phyloP scores from a whole-genome alignment of 2,888 invertebrate species.

The Griposia aprilina region DNA sequence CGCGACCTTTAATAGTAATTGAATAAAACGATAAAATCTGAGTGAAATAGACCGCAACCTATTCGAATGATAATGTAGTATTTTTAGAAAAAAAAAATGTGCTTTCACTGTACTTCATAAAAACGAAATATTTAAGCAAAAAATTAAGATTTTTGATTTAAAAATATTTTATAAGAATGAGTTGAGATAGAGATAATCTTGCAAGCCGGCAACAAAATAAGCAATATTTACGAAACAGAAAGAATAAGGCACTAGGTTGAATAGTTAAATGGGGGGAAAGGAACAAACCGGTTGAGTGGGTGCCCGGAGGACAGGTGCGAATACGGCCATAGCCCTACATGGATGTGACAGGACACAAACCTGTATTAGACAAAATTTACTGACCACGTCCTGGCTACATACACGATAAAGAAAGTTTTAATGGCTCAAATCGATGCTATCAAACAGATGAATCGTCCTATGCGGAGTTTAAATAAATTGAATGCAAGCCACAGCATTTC shows the following conservation, averaged over 20 bases:
- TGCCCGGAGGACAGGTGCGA: conserved; percentile 77
- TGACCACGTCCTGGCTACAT: conserved; percentile 72
- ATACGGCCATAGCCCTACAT: conserved; percentile 74
- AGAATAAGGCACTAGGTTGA: conserved; percentile 52
- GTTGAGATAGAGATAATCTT: not conserved
- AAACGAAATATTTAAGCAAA: conserved; percentile 19
- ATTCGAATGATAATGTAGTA: conserved; percentile 36
- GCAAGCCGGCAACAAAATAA: not conserved
- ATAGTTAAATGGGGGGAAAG: conserved; percentile 60
- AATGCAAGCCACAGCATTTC: conserved; percentile 73
- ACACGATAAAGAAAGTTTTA: conserved; percentile 80
- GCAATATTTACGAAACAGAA: conserved; percentile 25
- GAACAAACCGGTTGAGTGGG: conserved; percentile 74
- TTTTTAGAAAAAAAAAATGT: conserved; percentile 36
- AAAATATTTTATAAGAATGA: conserved; percentile 18
- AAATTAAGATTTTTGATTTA: not conserved
- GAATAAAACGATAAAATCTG: conserved; percentile 51
- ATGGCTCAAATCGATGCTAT: conserved; percentile 83
- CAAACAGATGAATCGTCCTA: conserved; percentile 79
- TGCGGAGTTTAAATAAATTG: conserved; percentile 75
- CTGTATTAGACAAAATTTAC: conserved; percentile 85
- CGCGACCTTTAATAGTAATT: conserved; percentile 48
- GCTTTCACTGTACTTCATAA: conserved; percentile 32
- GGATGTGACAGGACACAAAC: conserved; percentile 81
- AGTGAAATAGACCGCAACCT: conserved; percentile 48